Base-by-base conservation (phyloP, 2,888 invertebrate genomes). In the Nomada ruficornis region DNA sequence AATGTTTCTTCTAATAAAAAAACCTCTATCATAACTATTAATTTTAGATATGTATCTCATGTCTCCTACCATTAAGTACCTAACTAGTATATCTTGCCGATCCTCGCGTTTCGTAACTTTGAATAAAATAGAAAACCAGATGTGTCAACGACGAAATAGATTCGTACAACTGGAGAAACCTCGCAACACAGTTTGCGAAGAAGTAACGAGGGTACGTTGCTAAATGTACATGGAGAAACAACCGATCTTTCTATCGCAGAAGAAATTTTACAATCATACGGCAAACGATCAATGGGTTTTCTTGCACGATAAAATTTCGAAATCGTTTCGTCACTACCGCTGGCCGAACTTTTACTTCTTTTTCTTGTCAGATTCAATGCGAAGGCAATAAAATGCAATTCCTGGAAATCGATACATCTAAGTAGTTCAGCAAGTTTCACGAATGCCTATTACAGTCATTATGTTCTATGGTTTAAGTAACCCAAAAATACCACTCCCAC, bases 311-410 rank as follows among this genome's bases (percentile, higher is more conserved):
- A 63, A 63, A 82, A 83, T 84, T 82, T 83, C 83, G 80, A 50
- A 68, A 64, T 44, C 54, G 57, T 75, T 76, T 79, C 79, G 77
- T 85, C 79, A 79, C 69, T 63, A 18, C 20, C 60, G 60, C 20
- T 20, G 13, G 50, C 59, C 62, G 65, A 77, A 54, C 11, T 55
- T 57, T 67, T 63, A 57, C 54, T 54, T 67, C 67, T 13, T 10
- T 15, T 52, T 23, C n/a, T n/a, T 65, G 47, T n/a, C 18, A 29
- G 18, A 52, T 80, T 73, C 62, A 63, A 69, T 73, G 50, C 64
- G 65, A 64, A 68, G 26, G 62, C 76, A 75, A 82, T 79, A 76
- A 82, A 79, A 67, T 68, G 75, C 72, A 70, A 83, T 78, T 83
- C 75, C 72, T 7, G 7, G 36, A 36, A 36, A 7, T 36, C 7